Percentiles rank a stretch among this genome's conserved stretches.
These are phyloP conservation scores for Macrosteles quadrilineatus DNA, from an alignment of 1,140 invertebrate genomes.

Conservation along the genomic window DNA sequence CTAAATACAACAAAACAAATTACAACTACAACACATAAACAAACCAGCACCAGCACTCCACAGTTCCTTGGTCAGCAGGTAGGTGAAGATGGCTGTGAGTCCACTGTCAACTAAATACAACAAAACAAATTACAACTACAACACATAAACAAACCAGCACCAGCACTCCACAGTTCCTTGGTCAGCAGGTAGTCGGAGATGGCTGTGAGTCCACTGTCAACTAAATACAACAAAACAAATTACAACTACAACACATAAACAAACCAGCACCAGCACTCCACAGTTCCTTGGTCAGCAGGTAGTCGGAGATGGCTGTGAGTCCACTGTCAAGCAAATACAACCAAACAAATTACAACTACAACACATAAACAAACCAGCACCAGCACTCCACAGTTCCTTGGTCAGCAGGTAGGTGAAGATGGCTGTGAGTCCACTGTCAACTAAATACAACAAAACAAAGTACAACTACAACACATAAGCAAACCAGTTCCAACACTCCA, in stretches of 20 bases:
- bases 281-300: conserved; percentile 95
- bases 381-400: conserved; percentile 96
- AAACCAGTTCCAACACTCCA: no score
- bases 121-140: no score
- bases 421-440: conserved; percentile 96
- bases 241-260: no score
- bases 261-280: conserved; percentile 96
- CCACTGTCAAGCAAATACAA: no score
- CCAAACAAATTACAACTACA: not conserved
- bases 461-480: no score
- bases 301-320: conserved; percentile 95
- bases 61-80: conserved; percentile 95
- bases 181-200: conserved; percentile 97
- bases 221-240: no score
- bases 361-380: conserved; percentile 96
- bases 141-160: conserved; percentile 92
- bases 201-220: conserved; percentile 89
- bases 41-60: conserved; percentile 96
- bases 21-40: no score
- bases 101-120: no score
- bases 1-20: no score
- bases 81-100: conserved; percentile 95
- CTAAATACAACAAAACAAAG: not conserved
- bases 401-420: conserved; percentile 97
- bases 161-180: conserved; percentile 96